Evolutionary conservation across 2,888 invertebrate species (phyloP).

Genomic region (Drosophila quinaria): DNA sequence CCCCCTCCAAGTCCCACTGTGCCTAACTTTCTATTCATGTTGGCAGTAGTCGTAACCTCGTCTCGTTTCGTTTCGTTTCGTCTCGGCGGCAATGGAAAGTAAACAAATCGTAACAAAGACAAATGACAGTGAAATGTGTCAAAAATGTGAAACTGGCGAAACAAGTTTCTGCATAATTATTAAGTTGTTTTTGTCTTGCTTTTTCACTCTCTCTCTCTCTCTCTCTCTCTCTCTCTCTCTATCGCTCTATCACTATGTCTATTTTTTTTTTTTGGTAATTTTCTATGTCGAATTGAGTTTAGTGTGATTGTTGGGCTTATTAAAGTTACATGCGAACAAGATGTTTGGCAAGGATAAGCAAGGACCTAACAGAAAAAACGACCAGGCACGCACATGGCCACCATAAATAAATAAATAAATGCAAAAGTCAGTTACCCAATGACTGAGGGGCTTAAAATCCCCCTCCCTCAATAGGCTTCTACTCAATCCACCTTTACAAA

Average conservation of each 20-base stretch:
- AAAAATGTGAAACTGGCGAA: constrained; percentile 38
- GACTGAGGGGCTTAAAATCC: constrained; percentile 15
- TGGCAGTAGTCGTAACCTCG: background rate
- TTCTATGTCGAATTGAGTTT: constrained; percentile 14
- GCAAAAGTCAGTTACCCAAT: constrained; percentile 72
- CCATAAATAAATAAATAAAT: constrained; percentile 70
- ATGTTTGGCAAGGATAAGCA: background rate
- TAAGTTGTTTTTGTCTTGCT: constrained; percentile 22
- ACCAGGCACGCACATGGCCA: constrained; percentile 46
- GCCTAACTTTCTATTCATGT: background rate
- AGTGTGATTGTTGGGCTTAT: constrained; percentile 46
- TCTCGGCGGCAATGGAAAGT: constrained; percentile 10
- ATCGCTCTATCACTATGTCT: background rate
- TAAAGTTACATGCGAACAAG: constrained; percentile 39
- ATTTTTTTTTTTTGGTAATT: background rate
- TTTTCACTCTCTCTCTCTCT: background rate
- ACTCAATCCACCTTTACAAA: too few relatives aligned
- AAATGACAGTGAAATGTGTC: constrained; percentile 69
- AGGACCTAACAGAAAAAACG: background rate
- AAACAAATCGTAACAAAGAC: constrained; percentile 50
- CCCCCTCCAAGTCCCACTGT: background rate
- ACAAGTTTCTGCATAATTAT: constrained; percentile 58
- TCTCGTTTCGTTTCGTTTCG: background rate
- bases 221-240: background rate
- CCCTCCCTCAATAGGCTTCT: background rate